These are phyloP conservation scores for Craseonycteris thonglongyai DNA, from an alignment of 2,113 vertebrate genomes.

Conservation along the genomic window DNA sequence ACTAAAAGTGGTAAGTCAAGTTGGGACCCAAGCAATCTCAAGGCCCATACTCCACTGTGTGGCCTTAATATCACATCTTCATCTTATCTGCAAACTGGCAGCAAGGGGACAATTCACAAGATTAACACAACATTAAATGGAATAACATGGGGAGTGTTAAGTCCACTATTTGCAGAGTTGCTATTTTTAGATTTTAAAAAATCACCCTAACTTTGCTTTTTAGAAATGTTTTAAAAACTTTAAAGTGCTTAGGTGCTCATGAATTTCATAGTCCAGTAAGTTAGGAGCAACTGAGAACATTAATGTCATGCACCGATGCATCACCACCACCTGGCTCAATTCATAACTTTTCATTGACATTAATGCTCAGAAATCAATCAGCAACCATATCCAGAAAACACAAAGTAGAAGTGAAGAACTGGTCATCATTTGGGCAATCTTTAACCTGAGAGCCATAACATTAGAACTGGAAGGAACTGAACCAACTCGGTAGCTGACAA, in stretches of 20 bases:
- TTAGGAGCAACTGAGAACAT: constrained; percentile 40
- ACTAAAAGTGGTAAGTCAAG: background rate
- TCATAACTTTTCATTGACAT: constrained; percentile 19
- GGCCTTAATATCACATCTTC: background rate
- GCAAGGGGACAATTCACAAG: background rate
- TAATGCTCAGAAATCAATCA: constrained; percentile 11
- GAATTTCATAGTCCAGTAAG: constrained; percentile 8
- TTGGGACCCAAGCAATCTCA: background rate
- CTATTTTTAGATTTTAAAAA: background rate
- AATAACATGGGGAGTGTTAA: background rate
- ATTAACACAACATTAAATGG: background rate
- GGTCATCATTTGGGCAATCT: background rate
- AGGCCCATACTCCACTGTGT: background rate
- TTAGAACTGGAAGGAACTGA: background rate
- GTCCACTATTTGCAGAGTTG: background rate
- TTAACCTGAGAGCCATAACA: background rate
- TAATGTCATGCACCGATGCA: constrained; percentile 21
- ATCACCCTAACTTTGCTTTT: background rate
- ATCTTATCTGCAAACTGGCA: background rate
- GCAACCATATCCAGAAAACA: background rate
- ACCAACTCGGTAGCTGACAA: background rate
- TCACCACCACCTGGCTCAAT: constrained; percentile 11
- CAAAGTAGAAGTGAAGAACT: background rate
- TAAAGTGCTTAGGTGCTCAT: background rate
- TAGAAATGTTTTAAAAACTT: background rate